phyloP scores from a whole-genome alignment of 2,113 vertebrate genomes.

The Galbula dea region DNA sequence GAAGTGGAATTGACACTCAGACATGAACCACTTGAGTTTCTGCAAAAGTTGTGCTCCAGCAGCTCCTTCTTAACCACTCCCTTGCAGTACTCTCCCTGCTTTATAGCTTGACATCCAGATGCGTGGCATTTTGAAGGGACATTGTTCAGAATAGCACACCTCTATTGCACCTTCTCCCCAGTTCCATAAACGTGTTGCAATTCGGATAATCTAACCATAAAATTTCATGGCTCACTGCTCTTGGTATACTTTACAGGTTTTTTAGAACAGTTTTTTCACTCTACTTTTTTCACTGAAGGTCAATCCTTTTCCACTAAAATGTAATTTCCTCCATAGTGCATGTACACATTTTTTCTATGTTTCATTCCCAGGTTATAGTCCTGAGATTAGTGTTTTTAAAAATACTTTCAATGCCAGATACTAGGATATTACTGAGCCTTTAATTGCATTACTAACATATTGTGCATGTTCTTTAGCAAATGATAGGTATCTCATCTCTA shows the following conservation, averaged over 20 bases:
- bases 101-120: neutral
- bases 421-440: neutral
- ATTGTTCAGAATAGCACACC: neutral
- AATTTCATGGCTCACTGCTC: neutral
- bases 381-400: neutral
- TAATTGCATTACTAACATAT: neutral
- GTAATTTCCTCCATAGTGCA: neutral
- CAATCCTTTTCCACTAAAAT: neutral
- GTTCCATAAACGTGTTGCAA: neutral
- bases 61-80: neutral
- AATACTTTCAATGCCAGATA: neutral
- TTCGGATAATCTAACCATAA: neutral
- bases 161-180: neutral
- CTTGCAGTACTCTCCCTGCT: neutral
- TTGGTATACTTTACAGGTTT: neutral
- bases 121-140: neutral
- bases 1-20: neutral
- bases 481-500: neutral
- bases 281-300: neutral
- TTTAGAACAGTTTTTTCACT: accelerated
- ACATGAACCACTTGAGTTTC: neutral
- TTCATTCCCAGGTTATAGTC: neutral
- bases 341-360: neutral
- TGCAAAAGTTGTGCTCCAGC: neutral
- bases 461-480: neutral